Evolutionary conservation across 2,797 vertebrate genomes (phyloP), one percentile per base, ranked within the genome.

Genomic region (Crenuchus spilurus): DNA sequence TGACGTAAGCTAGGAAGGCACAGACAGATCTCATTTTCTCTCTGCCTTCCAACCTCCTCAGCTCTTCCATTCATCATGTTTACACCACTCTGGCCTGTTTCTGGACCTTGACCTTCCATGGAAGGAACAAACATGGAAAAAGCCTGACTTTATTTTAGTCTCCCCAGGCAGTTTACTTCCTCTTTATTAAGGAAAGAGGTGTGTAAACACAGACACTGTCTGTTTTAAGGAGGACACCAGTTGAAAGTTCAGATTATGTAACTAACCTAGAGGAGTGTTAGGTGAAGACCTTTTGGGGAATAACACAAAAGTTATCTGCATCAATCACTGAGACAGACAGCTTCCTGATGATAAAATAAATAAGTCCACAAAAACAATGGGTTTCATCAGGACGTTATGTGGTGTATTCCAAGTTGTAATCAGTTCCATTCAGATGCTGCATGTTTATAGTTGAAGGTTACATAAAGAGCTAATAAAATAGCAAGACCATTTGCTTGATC

Each of bases 121-220:
- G 66, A 52, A 72, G 77, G 80, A 82, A 78, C 65, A 83, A 83
- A 70, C 74, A 74, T 10, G 16, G 71, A 46, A 72, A 78, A 82
- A 31, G 64, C 58, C n/a, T 26, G 24, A 30, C 54, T 26, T 77
- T 78, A 67, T 71, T 80, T 78, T 76, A 70, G 70, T 62, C 57
- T 18, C 52, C 31, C 48, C 54, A 64, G 30, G 46, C 18, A 35
- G 61, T 37, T 42, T 8, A 18, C 61, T 76, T 83, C 81, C 78
- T 80, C 54, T 65, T 51, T 66, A 77, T 83, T 77, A 31, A 83
- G 82, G 79, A 76, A 81, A 58, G 44, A 8, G 64, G 33, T 67
- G 39, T 55, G 58, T 80, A 85, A 83, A 82, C 71, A 80, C 31
- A 58, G 64, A 28, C 39, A 31, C 48, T 72, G 71, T 76, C 41